Evolutionary conservation across 2,797 vertebrate genomes (phyloP), one percentile per base, ranked within the genome.

Genomic region (Etheostoma nigrum): DNA sequence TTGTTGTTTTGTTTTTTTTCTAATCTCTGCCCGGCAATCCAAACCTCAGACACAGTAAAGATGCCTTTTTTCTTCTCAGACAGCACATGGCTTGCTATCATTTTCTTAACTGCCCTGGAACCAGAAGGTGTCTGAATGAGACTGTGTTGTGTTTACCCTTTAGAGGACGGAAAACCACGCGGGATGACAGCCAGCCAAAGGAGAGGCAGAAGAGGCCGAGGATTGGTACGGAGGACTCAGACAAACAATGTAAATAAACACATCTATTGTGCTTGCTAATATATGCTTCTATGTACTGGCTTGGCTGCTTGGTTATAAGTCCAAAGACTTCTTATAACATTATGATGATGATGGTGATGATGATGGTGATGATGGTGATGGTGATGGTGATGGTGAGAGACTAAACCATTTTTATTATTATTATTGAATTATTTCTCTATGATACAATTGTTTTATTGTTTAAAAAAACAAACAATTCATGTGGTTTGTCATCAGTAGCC

Each of bases 31-130:
- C 71, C 52, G 23, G 80, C 66, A 81, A 30, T 76, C 54, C 21
- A 91, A 88, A 91, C 91, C 89, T 91, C 92, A 93, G 88, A 90
- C 90, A 83, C 49, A 68, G 78, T 82, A 87, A 92, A 89, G 88
- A 91, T 83, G 79, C 47, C 87, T 82, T 83, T 89, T 91, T 86
- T 70, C 79, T 72, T 64, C 76, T 75, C 86, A 88, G 87, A 91
- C 84, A 81, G 74, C 64, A 74, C 79, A 89, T 81, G 79, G 69
- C 58, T 86, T 76, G 72, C 79, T 75, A 81, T 86, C 67, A 79
- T 86, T 89, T 86, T 89, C 79, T 86, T 79, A 80, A 72, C 72
- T 73, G 72, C 69, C 40, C 80, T 84, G 83, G 67, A 86, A 89
- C 67, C 78, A 76, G 81, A 83, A 92, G 82, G 88, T 90, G 89